A percentile compares a stretch with the other conserved stretches of the same genome.
These are phyloP conservation scores for Rhagonycha fulva DNA, from an alignment of 2,888 invertebrate genomes.

Conservation along the genomic window DNA sequence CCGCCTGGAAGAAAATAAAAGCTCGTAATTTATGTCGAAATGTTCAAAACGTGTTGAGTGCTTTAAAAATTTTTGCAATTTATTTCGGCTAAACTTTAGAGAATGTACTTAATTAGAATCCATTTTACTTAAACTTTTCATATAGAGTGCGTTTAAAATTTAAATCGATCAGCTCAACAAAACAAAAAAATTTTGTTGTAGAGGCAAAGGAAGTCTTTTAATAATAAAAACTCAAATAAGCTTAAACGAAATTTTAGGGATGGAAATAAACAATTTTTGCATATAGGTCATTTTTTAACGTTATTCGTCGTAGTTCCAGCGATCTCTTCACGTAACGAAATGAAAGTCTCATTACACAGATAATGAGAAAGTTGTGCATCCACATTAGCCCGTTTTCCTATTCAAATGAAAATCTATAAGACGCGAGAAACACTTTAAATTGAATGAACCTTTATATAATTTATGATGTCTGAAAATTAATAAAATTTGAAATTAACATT, in stretches of 20 bases:
- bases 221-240: not conserved
- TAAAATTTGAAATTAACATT: not conserved
- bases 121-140: not conserved
- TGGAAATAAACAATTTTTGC: not conserved
- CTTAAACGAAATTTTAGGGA: not conserved
- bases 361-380: not conserved
- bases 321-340: not conserved
- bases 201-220: not conserved
- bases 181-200: not conserved
- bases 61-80: slow-evolving; percentile 7
- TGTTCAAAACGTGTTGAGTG: slow-evolving; percentile 20
- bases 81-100: not conserved
- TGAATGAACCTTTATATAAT: not conserved
- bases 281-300: not conserved
- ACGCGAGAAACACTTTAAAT: not conserved
- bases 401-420: not conserved
- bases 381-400: not conserved
- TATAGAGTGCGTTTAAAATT: not conserved
- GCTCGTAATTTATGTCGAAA: slow-evolving; percentile 17
- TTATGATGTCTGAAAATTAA: not conserved
- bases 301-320: not conserved
- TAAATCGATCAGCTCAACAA: not conserved
- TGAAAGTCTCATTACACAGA: not conserved
- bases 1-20: slow-evolving; percentile 15
- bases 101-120: slow-evolving; percentile 6